Base-by-base conservation (phyloP, 2,888 invertebrate genomes). In the Malthinus flaveolus region DNA sequence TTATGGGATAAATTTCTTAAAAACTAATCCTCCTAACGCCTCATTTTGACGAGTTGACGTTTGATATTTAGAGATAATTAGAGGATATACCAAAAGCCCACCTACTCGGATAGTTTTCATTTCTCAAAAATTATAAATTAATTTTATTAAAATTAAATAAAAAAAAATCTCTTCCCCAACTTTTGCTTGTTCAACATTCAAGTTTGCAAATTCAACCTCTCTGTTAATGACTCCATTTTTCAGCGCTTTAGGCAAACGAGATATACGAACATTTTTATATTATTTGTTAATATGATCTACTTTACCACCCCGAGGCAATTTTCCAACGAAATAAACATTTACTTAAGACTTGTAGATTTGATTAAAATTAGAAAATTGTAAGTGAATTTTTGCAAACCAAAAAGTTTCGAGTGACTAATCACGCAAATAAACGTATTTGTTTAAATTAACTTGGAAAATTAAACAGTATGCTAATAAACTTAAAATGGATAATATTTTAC, bases 31-130 rank as follows among this genome's bases (percentile, higher is more conserved):
- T 50, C 33, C 55, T 55, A 59, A 56, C 55, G 55, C 59, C 59
- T 51, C 50, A 42, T 51, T 47, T 59, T 56, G 59, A 59, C 55
- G 59, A 59, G 45, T 56, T 60, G 60, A 60, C 60, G 55, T 61
- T 58, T 58, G 51, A 49, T 58, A 55, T 55, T 60, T 56, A 48
- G 32, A 55, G 52, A 59, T 55, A 58, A 59, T 54, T 59, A 55
- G 51, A 36, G 48, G 32, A 31, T 23, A 23, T 44, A 46, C 39
- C 47, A 33, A 15, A 34, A 34, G 56, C 56, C 61, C 56, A 61
- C 56, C 56, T 57, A 57, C 53, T 39, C 42, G 11, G 54, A 57
- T 34, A 57, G 49, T 56, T 57, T 55, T n/a, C n/a, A n/a, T n/a
- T 59, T 23, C 23, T 23, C 23, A 23, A 23, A 23, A 23, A 23